Conservation (phyloP, 1,140 invertebrate species). For the Chlorops oryzae region DNA sequence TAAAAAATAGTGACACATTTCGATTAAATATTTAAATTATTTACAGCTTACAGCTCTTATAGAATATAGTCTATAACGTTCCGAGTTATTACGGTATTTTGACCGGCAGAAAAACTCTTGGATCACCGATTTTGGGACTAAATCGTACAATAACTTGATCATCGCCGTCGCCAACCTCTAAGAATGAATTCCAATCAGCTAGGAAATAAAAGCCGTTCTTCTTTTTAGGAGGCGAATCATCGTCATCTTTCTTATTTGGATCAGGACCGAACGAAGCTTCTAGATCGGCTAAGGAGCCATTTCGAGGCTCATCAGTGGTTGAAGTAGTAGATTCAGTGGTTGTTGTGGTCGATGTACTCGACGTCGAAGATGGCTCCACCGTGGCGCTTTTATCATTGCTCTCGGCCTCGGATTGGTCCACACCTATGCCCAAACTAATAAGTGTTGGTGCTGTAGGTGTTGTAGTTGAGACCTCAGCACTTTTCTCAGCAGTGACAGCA, state of each 20-base stretch:
- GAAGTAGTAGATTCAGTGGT: slow-evolving; percentile 21
- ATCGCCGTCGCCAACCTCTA: slow-evolving; percentile 73
- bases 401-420: slow-evolving; percentile 16
- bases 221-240: slow-evolving; percentile 57
- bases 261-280: slow-evolving; percentile 68
- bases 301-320: slow-evolving; percentile 37
- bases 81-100: slow-evolving; percentile 60
- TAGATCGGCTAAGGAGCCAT: slow-evolving; percentile 51
- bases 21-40: no score
- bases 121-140: slow-evolving; percentile 71
- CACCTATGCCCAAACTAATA: slow-evolving; percentile 24
- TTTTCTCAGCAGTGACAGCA: no score
- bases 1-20: no score
- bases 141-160: slow-evolving; percentile 71
- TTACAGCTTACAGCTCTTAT: no score
- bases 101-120: slow-evolving; percentile 65
- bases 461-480: no score
- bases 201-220: slow-evolving; percentile 76
- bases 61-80: no score
- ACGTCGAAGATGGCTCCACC: no score
- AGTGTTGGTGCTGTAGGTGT: slow-evolving; percentile 26
- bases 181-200: slow-evolving; percentile 76
- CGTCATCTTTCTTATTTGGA: slow-evolving; percentile 52
- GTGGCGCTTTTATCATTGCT: background rate
- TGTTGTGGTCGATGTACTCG: slow-evolving; percentile 8